phyloP scores from a whole-genome alignment of 2,113 vertebrate genomes.

The Carollia perspicillata region DNA sequence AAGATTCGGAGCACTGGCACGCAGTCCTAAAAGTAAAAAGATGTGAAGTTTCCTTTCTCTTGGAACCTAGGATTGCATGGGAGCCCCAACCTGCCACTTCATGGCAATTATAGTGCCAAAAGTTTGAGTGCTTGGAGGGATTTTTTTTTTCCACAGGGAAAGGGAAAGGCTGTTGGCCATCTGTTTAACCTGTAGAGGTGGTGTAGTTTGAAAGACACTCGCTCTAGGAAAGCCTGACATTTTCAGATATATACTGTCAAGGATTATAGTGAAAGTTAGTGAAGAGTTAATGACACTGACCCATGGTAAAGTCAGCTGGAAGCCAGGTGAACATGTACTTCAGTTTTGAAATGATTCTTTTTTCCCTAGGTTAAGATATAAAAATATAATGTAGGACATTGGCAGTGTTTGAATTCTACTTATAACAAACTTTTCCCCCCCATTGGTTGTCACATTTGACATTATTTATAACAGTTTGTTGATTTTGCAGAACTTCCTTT shows the following conservation, averaged over 20 bases:
- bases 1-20: neutral
- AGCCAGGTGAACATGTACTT: slow-evolving; percentile 20
- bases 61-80: neutral
- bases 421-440: neutral
- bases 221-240: neutral
- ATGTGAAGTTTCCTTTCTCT: slow-evolving; percentile 25
- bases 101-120: neutral
- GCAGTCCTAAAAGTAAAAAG: slow-evolving; percentile 23
- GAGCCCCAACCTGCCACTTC: neutral
- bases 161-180: slow-evolving; percentile 35
- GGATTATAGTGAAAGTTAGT: slow-evolving; percentile 1
- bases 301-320: neutral
- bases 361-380: neutral
- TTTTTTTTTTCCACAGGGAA: neutral
- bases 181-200: slow-evolving; percentile 5
- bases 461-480: neutral
- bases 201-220: slow-evolving; percentile 10
- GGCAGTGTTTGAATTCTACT: neutral
- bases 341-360: neutral
- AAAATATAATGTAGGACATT: neutral
- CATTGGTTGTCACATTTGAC: neutral
- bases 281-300: slow-evolving; percentile 4
- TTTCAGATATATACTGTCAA: slow-evolving; percentile 15
- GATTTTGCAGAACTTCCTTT: neutral
- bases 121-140: neutral